phyloP scores from a whole-genome alignment of 2,888 invertebrate species.

The Fabriciana adippe region DNA sequence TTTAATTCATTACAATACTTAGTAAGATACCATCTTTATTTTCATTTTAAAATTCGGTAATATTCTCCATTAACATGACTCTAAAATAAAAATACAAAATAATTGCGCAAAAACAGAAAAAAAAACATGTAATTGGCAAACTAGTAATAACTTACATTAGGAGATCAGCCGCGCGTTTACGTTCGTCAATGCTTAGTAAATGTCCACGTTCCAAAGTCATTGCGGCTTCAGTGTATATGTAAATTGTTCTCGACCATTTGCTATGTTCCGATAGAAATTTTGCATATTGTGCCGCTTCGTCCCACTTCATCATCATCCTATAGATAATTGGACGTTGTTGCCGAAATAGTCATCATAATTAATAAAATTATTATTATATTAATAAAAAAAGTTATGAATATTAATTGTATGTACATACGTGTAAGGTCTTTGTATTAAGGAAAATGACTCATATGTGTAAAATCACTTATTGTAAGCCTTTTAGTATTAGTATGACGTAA shows the following conservation, averaged over 20 bases:
- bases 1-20: no score
- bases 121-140: not conserved
- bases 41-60: no score
- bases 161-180: constrained; percentile 82
- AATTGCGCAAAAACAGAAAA: no score
- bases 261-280: constrained; percentile 88
- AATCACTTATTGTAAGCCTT: no score
- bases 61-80: no score
- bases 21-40: no score
- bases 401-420: no score
- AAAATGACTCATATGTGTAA: no score
- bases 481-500: no score
- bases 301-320: constrained; percentile 89
- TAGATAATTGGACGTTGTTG: constrained; percentile 1
- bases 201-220: constrained; percentile 89
- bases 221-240: constrained; percentile 94
- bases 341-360: no score
- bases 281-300: constrained; percentile 88
- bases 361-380: not conserved
- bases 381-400: not conserved
- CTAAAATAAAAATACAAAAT: no score
- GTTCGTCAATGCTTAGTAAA: constrained; percentile 65
- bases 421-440: no score
- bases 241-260: constrained; percentile 95
- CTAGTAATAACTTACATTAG: constrained; percentile 83